These are phyloP conservation scores for Diceros bicornis DNA, from an alignment of 2,797 vertebrate genomes.

Conservation along the genomic window DNA sequence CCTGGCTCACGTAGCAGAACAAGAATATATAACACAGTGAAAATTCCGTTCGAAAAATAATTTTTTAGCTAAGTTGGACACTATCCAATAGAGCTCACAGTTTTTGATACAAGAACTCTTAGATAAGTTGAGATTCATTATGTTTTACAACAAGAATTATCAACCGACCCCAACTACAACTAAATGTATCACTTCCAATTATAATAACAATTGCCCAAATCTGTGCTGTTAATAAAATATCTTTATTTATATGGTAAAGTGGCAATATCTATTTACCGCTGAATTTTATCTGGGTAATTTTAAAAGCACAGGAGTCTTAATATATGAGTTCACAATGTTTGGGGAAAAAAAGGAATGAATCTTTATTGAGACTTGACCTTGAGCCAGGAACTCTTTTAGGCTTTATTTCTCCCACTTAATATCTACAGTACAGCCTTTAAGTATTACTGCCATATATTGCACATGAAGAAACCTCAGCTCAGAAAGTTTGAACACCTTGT, in stretches of 20 bases:
- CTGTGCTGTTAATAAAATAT: neutral
- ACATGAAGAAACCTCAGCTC: neutral
- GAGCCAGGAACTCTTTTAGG: neutral
- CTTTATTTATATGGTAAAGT: neutral
- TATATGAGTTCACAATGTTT: neutral
- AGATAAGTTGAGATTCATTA: neutral
- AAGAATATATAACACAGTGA: slow-evolving; percentile 29
- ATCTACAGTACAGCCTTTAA: neutral
- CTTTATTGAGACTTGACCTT: neutral
- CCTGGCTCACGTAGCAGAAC: slow-evolving; percentile 51
- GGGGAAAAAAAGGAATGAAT: neutral
- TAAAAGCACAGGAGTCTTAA: neutral
- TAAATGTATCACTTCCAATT: neutral
- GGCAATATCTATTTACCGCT: neutral
- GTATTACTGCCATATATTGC: neutral
- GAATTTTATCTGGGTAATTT: slow-evolving; percentile 34
- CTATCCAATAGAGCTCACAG: neutral
- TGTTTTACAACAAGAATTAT: slow-evolving; percentile 33
- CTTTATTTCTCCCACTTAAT: neutral
- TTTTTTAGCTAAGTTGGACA: neutral
- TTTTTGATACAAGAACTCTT: neutral
- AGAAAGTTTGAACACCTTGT: neutral
- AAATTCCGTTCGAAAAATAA: slow-evolving; percentile 49
- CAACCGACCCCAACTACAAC: neutral
- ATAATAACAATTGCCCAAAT: neutral